Evolutionary conservation across 2,888 invertebrate genomes (phyloP).

Genomic region (Pecten maximus): DNA sequence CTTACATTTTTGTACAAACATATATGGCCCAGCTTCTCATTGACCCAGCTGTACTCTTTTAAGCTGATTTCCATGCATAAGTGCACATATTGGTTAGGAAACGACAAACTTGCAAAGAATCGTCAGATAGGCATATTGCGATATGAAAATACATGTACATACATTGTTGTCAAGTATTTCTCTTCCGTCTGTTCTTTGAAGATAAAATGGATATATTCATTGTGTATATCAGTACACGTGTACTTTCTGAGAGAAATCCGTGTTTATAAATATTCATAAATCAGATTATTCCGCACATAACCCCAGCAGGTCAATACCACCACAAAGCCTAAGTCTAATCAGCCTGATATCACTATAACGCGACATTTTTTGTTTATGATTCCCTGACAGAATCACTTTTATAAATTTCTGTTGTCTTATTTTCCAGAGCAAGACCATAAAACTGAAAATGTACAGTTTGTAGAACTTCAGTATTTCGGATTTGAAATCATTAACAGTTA

Average conservation of each 20-base stretch:
- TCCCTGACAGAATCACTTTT: no score
- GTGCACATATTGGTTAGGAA: not conserved
- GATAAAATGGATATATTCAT: not conserved
- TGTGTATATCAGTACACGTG: not conserved
- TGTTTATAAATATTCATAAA: not conserved
- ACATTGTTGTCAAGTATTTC: slow-evolving; percentile 2
- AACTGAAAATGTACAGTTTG: no score
- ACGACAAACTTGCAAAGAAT: not conserved
- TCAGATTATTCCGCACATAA: not conserved
- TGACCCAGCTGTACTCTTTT: not conserved
- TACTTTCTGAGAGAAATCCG: not conserved
- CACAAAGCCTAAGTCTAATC: not conserved
- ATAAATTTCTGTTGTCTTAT: no score
- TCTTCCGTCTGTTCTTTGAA: not conserved
- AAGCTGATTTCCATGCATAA: not conserved
- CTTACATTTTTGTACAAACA: not conserved
- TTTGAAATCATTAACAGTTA: no score
- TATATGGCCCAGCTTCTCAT: not conserved
- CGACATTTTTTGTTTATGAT: no score
- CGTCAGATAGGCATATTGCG: not conserved
- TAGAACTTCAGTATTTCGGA: no score
- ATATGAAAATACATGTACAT: not conserved
- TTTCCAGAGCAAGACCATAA: no score
- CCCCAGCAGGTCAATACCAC: not conserved
- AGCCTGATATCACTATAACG: not conserved